A percentile compares a stretch with the other conserved stretches of the same genome.
Conservation (phyloP, 2,113 vertebrate species). For the Marcusenius ussheri region DNA sequence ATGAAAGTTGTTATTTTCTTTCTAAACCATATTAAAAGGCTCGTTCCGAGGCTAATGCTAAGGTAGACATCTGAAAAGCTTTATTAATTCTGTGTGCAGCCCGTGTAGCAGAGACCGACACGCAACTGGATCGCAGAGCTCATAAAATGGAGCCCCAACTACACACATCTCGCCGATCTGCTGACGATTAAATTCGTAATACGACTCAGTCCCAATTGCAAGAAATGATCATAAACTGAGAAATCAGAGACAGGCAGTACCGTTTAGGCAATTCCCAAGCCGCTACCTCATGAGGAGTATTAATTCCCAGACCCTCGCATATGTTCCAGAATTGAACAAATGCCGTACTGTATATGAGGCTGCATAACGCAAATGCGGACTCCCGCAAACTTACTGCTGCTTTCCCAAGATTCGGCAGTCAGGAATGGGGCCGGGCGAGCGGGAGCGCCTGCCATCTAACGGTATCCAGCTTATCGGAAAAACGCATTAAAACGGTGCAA, state of each 20-base stretch:
- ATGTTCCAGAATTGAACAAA: not conserved
- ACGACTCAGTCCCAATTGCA: not conserved
- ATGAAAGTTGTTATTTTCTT: not conserved
- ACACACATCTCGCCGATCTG: not conserved
- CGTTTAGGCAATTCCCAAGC: not conserved
- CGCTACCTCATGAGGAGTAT: not conserved
- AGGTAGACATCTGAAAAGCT: constrained; percentile 5
- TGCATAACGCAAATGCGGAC: not conserved
- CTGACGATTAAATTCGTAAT: not conserved
- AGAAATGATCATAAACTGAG: not conserved
- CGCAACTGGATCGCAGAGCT: not conserved
- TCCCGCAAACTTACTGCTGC: not conserved
- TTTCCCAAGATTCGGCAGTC: constrained; percentile 37
- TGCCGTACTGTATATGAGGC: not conserved
- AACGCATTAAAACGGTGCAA: not conserved
- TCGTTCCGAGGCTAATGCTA: not conserved
- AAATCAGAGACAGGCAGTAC: not conserved
- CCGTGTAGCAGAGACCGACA: not conserved
- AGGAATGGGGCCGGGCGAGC: constrained; percentile 35
- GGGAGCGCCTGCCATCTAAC: constrained; percentile 23
- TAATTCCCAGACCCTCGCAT: not conserved
- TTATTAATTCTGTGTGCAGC: not conserved
- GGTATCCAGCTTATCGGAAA: not conserved
- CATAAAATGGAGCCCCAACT: constrained; percentile 3
- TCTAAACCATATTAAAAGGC: not conserved